phyloP scores from a whole-genome alignment of 2,797 vertebrate species.

The Chrysocyon brachyurus region DNA sequence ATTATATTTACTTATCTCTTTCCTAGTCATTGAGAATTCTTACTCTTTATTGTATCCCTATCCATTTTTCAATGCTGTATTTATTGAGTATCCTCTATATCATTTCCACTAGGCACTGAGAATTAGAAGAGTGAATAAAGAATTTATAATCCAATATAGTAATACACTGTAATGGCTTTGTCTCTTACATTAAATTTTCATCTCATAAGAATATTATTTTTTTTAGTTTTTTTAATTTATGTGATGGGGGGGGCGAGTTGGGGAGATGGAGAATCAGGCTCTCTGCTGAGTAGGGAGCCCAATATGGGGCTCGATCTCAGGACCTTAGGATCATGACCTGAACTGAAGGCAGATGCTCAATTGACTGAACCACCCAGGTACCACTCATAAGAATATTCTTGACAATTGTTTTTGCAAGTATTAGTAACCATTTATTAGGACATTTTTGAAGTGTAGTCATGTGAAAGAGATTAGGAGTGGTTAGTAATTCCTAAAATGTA shows the following conservation, averaged over 20 bases:
- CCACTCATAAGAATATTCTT: not conserved
- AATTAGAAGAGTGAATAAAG: not conserved
- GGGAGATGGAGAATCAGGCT: too few species aligned
- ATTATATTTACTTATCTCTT: not conserved
- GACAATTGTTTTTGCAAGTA: not conserved
- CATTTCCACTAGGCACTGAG: not conserved
- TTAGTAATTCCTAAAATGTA: conserved; percentile 14
- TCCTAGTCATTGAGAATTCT: not conserved
- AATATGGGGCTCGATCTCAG: too few species aligned
- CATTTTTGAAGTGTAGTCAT: not conserved
- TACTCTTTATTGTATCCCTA: not conserved
- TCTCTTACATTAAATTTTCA: not conserved
- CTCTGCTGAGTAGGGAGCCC: too few species aligned
- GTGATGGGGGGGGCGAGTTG: too few species aligned
- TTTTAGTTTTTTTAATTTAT: too few species aligned
- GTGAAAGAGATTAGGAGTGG: not conserved
- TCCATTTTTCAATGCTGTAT: not conserved
- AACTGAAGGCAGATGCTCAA: too few species aligned
- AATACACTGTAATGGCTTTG: not conserved
- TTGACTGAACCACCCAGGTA: too few species aligned
- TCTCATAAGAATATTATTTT: too few species aligned
- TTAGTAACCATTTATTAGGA: not conserved
- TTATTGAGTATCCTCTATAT: not conserved
- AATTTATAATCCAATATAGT: not conserved
- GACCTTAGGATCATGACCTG: too few species aligned